A percentile compares a stretch with the other conserved stretches of the same genome.
Evolutionary conservation across 2,113 vertebrate species (phyloP).

Genomic region (Malurus melanocephalus): DNA sequence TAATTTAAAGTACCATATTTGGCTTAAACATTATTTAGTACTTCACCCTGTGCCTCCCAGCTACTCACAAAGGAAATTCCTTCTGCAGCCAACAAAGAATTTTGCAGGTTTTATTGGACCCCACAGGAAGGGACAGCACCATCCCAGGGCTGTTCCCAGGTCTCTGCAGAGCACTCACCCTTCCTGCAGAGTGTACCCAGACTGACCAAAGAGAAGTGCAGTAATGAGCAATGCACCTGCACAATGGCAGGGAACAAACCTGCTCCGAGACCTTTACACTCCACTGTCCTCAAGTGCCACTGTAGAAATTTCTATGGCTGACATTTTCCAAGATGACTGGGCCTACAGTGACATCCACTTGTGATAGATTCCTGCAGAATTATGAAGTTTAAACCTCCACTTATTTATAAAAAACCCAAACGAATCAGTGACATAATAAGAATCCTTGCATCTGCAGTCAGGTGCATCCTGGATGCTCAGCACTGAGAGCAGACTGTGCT

Average conservation of each 20-base stretch:
- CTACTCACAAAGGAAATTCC: background rate
- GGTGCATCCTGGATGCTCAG: background rate
- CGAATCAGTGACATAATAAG: background rate
- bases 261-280: background rate
- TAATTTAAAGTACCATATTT: background rate
- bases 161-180: background rate
- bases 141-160: background rate
- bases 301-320: background rate
- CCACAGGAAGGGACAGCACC: fast-evolving
- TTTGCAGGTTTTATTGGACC: background rate
- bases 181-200: background rate
- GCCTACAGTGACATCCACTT: background rate
- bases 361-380: background rate
- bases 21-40: background rate
- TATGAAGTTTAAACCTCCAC: background rate
- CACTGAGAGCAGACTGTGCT: background rate
- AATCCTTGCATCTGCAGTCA: background rate
- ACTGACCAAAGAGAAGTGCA: background rate
- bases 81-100: background rate
- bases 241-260: fast-evolving
- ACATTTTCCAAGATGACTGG: background rate
- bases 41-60: background rate
- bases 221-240: background rate
- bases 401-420: background rate
- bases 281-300: background rate